Conservation (phyloP, 2,888 invertebrate species). For the Campoletis raptor region DNA sequence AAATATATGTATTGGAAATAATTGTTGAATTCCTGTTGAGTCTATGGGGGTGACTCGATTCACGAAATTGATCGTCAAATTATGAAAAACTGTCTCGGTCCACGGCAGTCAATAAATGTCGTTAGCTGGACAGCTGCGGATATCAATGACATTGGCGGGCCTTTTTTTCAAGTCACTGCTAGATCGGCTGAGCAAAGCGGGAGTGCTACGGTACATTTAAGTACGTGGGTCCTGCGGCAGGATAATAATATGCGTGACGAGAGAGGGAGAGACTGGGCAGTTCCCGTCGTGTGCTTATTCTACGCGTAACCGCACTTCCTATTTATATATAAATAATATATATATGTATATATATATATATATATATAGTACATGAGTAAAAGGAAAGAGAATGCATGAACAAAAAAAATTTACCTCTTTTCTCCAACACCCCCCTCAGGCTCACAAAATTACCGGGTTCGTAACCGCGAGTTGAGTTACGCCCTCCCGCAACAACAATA, state of each 20-base stretch:
- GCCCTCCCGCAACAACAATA: slow-evolving; percentile 60
- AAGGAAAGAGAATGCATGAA: slow-evolving; percentile 38
- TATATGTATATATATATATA: neutral
- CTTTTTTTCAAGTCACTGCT: slow-evolving; percentile 56
- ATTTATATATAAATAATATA: slow-evolving; percentile 39
- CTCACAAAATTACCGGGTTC: slow-evolving; percentile 60
- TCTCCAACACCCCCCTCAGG: slow-evolving; percentile 53
- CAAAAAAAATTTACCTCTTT: slow-evolving; percentile 42
- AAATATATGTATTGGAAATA: slow-evolving; percentile 22
- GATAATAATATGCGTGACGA: slow-evolving; percentile 66
- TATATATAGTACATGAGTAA: neutral
- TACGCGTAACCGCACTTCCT: slow-evolving; percentile 67
- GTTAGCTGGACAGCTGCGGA: slow-evolving; percentile 66
- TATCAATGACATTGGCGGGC: slow-evolving; percentile 64
- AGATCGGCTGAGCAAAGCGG: slow-evolving; percentile 37
- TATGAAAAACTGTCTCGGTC: slow-evolving; percentile 55
- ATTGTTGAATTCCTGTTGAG: slow-evolving; percentile 32
- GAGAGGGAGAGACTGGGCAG: slow-evolving; percentile 38
- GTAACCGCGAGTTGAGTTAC: slow-evolving; percentile 60
- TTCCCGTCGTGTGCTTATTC: slow-evolving; percentile 55
- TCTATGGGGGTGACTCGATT: slow-evolving; percentile 22
- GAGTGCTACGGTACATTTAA: slow-evolving; percentile 42
- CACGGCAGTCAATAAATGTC: slow-evolving; percentile 60
- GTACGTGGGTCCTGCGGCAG: slow-evolving; percentile 52
- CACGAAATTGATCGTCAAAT: slow-evolving; percentile 43